phyloP scores from a whole-genome alignment of 2,113 vertebrate species.

The Poicephalus meyeri region DNA sequence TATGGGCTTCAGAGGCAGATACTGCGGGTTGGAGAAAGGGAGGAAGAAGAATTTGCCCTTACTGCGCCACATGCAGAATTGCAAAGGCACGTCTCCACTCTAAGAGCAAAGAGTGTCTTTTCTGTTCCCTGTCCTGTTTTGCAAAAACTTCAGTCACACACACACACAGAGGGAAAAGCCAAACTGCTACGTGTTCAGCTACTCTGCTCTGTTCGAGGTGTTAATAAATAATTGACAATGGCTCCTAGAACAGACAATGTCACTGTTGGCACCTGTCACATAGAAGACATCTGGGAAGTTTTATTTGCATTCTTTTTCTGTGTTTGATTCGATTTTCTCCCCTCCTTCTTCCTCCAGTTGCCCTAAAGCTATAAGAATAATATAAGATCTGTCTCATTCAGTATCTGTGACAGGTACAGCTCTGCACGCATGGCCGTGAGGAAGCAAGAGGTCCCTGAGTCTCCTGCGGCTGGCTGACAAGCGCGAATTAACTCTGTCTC shows the following conservation, averaged over 20 bases:
- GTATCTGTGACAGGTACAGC: constrained; percentile 27
- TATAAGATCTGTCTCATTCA: constrained; percentile 33
- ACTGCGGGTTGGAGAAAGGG: not conserved
- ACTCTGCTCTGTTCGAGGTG: not conserved
- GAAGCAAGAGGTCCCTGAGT: not conserved
- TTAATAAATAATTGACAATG: constrained; percentile 41
- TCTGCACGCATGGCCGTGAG: not conserved
- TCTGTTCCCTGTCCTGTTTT: not conserved
- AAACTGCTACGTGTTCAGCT: not conserved
- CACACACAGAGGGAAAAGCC: not conserved
- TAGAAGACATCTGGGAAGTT: constrained; percentile 3
- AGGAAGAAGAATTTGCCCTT: not conserved
- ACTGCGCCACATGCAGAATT: not conserved
- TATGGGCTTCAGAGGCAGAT: not conserved
- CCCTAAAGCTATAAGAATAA: constrained; percentile 47
- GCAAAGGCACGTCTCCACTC: not conserved
- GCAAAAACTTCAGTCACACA: not conserved
- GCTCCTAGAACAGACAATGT: constrained; percentile 13
- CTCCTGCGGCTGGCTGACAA: not conserved
- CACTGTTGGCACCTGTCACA: not conserved
- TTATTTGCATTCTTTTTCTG: constrained; percentile 11
- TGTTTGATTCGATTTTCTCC: not conserved
- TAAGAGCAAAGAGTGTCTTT: not conserved
- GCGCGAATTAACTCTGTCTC: not conserved
- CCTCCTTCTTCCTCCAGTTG: not conserved